Evolutionary conservation across 2,113 vertebrate genomes (phyloP), one percentile per base, ranked within the genome.

Genomic region (Clarias magur): DNA sequence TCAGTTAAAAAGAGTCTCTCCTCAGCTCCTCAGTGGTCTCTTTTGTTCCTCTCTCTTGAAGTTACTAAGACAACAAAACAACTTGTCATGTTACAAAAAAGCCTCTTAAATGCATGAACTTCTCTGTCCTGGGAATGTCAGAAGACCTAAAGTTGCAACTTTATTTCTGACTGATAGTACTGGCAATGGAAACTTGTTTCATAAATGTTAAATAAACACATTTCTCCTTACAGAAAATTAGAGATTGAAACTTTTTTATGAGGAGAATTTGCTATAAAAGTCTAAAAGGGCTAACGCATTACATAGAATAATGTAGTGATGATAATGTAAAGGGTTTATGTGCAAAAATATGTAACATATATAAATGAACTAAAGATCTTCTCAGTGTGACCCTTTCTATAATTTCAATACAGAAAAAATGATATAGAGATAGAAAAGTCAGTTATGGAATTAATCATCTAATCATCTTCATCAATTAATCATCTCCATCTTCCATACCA

Each of bases 391-490:
- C 42, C 1, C 6, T 76, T 53, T 53, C 12, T 42, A 38, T 48
- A 10, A 38, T 42, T 72, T 16, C 15, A 34, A 15, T 30, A 21
- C 19, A 73, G 19, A 73, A 48, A 73, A 38, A 19, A 73, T 15
- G 5, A 70, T 27, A 30, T 23, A 42, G 15, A 73, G 8, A 21
- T 42, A 3, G 30, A 38, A 72, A 72, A 34, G 30, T 72, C 34
- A 85, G 83, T 84, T 87, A 89, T 60, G 27, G 59, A 85, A 83
- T 91, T 90, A 88, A 93, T 92, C 92, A 92, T 48, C 48, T 48
- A 48, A 48, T 48, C 6, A 48, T 48, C 7, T 48, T 48, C 48
- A 48, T 48, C 48, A 48, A 48, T 48, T 48, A 48, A 48, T 48
- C 48, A 48, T 9, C 48, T 48, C 7, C 48, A 48, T 48, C 48